These are phyloP conservation scores for Proisotoma minuta DNA, from an alignment of 2,888 invertebrate species.

Conservation along the genomic window DNA sequence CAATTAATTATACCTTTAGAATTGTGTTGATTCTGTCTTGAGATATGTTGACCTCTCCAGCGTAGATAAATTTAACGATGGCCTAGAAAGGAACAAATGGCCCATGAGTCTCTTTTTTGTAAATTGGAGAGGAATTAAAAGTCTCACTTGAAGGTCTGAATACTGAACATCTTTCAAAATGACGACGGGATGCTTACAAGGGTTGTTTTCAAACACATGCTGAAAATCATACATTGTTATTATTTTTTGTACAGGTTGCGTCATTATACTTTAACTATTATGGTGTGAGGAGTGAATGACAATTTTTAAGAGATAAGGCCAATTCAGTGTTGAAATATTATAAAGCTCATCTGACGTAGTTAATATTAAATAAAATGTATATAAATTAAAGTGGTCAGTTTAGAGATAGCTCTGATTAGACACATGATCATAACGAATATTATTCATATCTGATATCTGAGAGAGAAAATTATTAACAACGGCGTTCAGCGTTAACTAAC, in stretches of 20 bases:
- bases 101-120: too few species aligned
- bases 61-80: constrained; percentile 70
- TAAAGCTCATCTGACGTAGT: not conserved
- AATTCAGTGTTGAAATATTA: not conserved
- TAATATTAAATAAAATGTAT: not conserved
- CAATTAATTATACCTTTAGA: constrained; percentile 52
- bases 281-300: too few species aligned
- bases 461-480: too few species aligned
- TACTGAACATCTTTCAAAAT: constrained; percentile 50
- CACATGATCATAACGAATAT: too few species aligned
- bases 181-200: constrained; percentile 50
- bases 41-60: constrained; percentile 85
- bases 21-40: constrained; percentile 73
- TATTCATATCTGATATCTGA: too few species aligned
- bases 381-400: not conserved
- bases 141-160: constrained; percentile 49
- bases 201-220: constrained; percentile 49
- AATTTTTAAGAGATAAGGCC: too few species aligned
- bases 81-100: too few species aligned
- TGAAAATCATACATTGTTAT: too few species aligned
- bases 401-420: too few species aligned
- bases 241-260: too few species aligned
- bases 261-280: too few species aligned
- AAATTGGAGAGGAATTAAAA: too few species aligned
- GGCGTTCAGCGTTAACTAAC: not conserved